phyloP scores from a whole-genome alignment of 2,113 vertebrate species.

The Ginglymostoma cirratum region DNA sequence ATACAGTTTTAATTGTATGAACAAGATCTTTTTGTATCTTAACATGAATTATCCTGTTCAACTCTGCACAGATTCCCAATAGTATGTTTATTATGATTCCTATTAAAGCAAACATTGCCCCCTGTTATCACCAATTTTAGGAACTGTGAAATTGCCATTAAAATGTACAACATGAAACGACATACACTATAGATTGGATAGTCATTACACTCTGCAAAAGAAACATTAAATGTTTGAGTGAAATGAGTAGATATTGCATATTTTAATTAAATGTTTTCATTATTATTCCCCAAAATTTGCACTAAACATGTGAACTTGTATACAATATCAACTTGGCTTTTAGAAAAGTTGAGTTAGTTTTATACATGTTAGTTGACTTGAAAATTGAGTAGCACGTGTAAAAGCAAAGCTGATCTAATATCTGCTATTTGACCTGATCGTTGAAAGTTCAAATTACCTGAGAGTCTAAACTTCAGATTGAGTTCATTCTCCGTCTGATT shows the following conservation, averaged over 20 bases:
- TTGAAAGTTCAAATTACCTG: neutral
- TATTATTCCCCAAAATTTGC: neutral
- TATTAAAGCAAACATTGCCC: neutral
- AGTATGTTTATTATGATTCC: neutral
- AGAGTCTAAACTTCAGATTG: neutral
- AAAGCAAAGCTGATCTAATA: neutral
- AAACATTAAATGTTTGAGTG: neutral
- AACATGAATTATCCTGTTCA: neutral
- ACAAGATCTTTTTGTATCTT: neutral
- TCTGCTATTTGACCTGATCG: neutral
- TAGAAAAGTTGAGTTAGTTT: neutral
- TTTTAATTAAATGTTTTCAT: neutral
- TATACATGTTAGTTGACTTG: neutral
- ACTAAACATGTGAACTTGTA: neutral
- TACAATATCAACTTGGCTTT: neutral
- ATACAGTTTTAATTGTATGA: neutral
- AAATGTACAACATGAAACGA: neutral
- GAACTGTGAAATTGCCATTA: neutral
- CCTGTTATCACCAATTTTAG: neutral
- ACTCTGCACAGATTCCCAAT: neutral
- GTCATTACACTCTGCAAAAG: neutral
- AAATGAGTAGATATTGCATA: neutral
- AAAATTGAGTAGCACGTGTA: neutral
- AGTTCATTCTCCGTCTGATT: neutral
- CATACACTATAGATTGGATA: neutral